A percentile compares a stretch with the other conserved stretches of the same genome.
Evolutionary conservation across 2,113 vertebrate species (phyloP).

Genomic region (Panthera uncia): DNA sequence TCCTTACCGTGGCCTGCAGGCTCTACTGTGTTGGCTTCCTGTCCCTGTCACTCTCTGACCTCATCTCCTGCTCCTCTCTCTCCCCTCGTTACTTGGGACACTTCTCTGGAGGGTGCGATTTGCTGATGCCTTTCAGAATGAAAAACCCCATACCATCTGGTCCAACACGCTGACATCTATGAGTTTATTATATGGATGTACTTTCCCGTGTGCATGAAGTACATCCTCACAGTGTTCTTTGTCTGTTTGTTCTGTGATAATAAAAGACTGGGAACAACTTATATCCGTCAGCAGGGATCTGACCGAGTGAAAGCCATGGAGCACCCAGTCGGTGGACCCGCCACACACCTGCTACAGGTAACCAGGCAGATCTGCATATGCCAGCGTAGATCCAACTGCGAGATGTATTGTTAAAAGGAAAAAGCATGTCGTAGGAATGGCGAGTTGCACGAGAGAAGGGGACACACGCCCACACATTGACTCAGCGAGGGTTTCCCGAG

Average conservation of each 20-base stretch:
- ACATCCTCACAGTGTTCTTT: neutral
- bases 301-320: neutral
- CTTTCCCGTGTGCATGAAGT: neutral
- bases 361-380: neutral
- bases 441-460: neutral
- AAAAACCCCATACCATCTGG: neutral
- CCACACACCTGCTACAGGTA: neutral
- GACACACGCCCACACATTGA: accelerated
- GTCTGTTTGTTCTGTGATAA: neutral
- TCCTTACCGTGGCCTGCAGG: neutral
- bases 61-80: neutral
- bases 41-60: neutral
- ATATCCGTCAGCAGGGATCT: neutral
- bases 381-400: neutral
- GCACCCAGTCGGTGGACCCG: neutral
- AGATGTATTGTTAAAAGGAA: neutral
- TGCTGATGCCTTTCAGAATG: neutral
- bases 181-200: neutral
- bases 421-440: neutral
- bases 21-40: neutral
- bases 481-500: no score
- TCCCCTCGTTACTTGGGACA: neutral
- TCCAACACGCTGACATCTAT: neutral
- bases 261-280: neutral
- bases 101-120: neutral